Conservation (phyloP, 2,113 vertebrate genomes). For the Neomonachus schauinslandi region DNA sequence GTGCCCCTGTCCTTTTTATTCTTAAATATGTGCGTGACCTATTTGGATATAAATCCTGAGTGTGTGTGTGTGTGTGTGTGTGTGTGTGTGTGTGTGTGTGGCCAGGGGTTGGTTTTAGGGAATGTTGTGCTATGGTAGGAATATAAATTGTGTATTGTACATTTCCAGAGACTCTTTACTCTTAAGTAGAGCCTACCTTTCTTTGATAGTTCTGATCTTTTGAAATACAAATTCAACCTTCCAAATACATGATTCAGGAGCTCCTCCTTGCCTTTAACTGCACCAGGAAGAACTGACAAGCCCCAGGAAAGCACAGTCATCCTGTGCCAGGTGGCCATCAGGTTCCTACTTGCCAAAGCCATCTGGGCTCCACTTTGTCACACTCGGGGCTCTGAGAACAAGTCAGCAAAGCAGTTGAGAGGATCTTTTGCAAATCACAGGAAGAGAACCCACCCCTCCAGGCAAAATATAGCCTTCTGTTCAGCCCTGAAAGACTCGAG, state of each 20-base stretch:
- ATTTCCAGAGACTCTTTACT: not conserved
- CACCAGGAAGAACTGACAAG: constrained; percentile 80
- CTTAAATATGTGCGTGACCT: constrained; percentile 44
- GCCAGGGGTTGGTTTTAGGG: not conserved
- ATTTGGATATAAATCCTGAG: constrained; percentile 16
- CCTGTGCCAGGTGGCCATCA: constrained; percentile 73
- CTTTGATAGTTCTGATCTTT: constrained; percentile 69
- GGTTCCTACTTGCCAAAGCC: constrained; percentile 84
- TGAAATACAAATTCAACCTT: constrained; percentile 66
- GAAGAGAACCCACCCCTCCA: constrained; percentile 51
- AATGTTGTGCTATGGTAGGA: not conserved
- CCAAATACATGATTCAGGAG: constrained; percentile 77
- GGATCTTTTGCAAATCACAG: constrained; percentile 27
- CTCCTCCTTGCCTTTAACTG: constrained; percentile 79
- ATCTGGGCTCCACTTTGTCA: constrained; percentile 65
- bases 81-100: not conserved
- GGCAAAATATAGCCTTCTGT: constrained; percentile 28
- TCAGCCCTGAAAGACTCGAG: constrained; percentile 38
- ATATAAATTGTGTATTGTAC: not conserved
- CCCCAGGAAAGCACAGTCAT: constrained; percentile 73
- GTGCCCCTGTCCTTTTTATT: not conserved
- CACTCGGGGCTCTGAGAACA: constrained; percentile 55
- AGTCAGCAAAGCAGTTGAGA: constrained; percentile 74
- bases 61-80: not conserved
- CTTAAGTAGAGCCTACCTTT: not conserved